These are phyloP conservation scores for Polyergus mexicanus DNA, from an alignment of 1,140 invertebrate species.

Conservation along the genomic window DNA sequence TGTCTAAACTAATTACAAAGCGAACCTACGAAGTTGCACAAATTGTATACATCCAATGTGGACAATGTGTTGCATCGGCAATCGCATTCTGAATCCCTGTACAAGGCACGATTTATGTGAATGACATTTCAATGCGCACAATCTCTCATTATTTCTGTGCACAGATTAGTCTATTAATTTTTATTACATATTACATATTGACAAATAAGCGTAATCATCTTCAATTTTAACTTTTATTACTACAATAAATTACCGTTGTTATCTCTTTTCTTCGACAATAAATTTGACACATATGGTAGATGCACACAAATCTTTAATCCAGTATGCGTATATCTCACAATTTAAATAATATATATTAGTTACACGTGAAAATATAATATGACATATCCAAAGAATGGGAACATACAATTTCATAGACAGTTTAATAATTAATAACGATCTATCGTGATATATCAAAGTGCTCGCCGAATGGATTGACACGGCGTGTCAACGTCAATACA, in stretches of 20 bases:
- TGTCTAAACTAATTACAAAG: conserved; percentile 75
- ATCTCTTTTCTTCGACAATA: background rate
- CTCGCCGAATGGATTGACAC: conserved; percentile 58
- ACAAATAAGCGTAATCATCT: conserved; percentile 12
- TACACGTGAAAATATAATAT: conserved; percentile 8
- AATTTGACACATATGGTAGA: background rate
- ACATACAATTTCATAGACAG: conserved; percentile 1
- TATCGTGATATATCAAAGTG: conserved; percentile 55
- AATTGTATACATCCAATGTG: conserved; percentile 16
- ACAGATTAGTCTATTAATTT: background rate
- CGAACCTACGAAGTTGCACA: conserved; percentile 27
- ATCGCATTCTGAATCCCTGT: background rate
- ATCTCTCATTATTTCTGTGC: conserved; percentile 2
- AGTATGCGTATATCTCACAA: no score
- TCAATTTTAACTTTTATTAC: background rate
- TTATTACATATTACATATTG: background rate
- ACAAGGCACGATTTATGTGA: conserved; percentile 1
- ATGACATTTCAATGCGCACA: conserved; percentile 6
- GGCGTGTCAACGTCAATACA: conserved; percentile 60
- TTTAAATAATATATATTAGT: conserved; percentile 6
- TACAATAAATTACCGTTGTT: background rate
- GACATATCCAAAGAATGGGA: background rate
- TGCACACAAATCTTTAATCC: no score
- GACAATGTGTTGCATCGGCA: conserved; percentile 19
- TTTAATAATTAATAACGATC: conserved; percentile 60